Percentiles rank a stretch among this genome's conserved stretches.
Conservation (phyloP, 2,113 vertebrate species). For the Bettongia penicillata region DNA sequence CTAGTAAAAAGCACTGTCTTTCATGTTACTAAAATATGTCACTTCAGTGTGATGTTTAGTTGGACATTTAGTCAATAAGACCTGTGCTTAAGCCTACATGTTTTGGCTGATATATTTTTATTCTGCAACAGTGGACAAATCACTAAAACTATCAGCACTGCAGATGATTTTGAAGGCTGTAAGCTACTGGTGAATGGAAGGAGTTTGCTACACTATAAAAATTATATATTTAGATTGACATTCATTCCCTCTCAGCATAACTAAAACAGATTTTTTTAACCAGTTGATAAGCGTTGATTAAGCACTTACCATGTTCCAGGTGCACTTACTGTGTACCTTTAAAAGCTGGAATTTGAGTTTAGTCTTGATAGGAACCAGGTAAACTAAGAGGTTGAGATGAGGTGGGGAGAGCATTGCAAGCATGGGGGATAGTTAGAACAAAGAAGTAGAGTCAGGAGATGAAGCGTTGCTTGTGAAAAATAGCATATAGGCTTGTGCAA, state of each 20-base stretch:
- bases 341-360: neutral
- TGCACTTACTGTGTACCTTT: neutral
- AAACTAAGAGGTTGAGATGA: neutral
- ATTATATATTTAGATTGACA: neutral
- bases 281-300: neutral
- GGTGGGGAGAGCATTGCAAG: neutral
- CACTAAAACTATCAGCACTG: neutral
- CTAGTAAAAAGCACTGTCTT: neutral
- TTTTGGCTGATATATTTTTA: neutral
- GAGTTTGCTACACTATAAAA: neutral
- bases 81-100: neutral
- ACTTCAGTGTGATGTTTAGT: neutral
- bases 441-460: neutral
- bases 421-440: neutral
- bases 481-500: neutral
- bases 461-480: neutral
- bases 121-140: neutral
- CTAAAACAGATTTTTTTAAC: neutral
- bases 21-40: neutral
- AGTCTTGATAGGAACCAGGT: neutral
- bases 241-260: neutral
- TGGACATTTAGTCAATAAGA: neutral
- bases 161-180: neutral
- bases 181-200: neutral
- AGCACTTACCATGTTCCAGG: neutral